Conservation (phyloP, 64 coral and sea anemone species). For the Porites australiensis region DNA sequence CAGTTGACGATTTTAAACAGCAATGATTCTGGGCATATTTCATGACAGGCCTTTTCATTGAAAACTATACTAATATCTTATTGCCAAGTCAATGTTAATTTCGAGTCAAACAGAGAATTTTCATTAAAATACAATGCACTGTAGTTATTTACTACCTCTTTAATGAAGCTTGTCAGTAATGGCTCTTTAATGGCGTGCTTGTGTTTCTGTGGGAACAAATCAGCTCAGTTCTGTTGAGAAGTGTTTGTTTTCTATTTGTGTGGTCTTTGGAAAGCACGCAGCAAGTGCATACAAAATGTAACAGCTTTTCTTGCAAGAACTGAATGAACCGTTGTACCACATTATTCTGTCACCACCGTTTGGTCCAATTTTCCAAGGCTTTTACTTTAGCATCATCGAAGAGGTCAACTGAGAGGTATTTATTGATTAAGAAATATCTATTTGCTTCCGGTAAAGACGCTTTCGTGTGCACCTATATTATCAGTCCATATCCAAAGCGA, state of each 20-base stretch:
- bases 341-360: not conserved
- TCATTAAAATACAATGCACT: not conserved
- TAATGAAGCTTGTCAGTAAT: not conserved
- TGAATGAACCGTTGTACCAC: not conserved
- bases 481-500: no score
- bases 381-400: not conserved
- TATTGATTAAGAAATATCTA: no score
- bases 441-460: no score
- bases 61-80: not conserved
- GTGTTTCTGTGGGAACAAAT: not conserved
- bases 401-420: no score
- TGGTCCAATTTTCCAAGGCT: not conserved
- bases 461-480: no score
- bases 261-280: not conserved
- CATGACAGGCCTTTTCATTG: not conserved
- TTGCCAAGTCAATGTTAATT: not conserved
- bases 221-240: not conserved
- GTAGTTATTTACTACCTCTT: not conserved
- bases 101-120: not conserved
- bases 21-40: not conserved
- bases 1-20: not conserved
- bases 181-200: not conserved
- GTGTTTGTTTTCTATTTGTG: constrained; percentile 20
- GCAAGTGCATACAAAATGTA: not conserved
- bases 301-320: not conserved